Evolutionary conservation across 2,113 vertebrate species (phyloP).

Genomic region (Bambusicola thoracicus): DNA sequence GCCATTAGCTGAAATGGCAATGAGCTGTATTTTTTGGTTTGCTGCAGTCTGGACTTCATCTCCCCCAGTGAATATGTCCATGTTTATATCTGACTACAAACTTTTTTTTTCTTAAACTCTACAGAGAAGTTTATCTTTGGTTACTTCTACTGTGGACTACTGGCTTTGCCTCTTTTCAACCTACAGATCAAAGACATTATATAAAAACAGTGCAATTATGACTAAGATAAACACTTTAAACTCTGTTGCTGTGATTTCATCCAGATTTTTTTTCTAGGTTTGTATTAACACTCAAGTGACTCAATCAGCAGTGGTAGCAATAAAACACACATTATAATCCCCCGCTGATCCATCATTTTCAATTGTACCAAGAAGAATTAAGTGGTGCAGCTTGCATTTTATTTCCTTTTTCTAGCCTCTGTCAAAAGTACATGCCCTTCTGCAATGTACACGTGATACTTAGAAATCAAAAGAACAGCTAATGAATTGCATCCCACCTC

Average conservation of each 20-base stretch:
- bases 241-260: constrained; percentile 36
- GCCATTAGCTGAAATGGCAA: neutral
- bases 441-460: constrained; percentile 38
- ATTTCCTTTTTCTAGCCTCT: constrained; percentile 39
- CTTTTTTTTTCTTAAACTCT: constrained; percentile 3
- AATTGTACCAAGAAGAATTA: constrained; percentile 45
- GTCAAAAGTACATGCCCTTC: constrained; percentile 52
- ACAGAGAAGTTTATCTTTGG: constrained; percentile 5
- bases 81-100: neutral
- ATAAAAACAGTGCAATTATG: constrained; percentile 48
- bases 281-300: constrained; percentile 35
- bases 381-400: constrained; percentile 13
- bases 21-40: neutral
- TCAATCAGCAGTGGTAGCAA: constrained; percentile 43
- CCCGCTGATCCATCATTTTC: constrained; percentile 47
- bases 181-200: constrained; percentile 29
- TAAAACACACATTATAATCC: constrained; percentile 36
- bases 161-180: constrained; percentile 50
- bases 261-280: constrained; percentile 20
- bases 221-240: constrained; percentile 58
- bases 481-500: constrained; percentile 72
- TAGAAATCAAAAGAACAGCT: constrained; percentile 64
- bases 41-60: neutral
- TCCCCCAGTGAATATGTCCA: neutral
- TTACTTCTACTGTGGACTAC: constrained; percentile 39